phyloP scores from a whole-genome alignment of 2,888 invertebrate species.

The Drosophila prolongata region DNA sequence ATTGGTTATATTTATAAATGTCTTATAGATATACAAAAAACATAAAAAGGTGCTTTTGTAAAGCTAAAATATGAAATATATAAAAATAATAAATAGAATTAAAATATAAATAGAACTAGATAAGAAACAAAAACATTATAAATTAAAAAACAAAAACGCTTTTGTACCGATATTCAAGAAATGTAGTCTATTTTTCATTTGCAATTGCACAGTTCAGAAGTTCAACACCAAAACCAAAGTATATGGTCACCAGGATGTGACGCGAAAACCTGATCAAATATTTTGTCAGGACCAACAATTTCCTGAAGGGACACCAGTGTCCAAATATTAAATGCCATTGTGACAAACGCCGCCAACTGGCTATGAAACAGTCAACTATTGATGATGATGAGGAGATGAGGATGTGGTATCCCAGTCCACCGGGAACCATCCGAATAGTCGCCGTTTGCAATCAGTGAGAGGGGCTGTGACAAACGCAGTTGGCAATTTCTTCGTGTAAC shows the following conservation, averaged over 20 bases:
- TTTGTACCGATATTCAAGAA: neutral
- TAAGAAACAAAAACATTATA: too few relatives aligned
- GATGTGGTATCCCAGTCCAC: constrained; percentile 8
- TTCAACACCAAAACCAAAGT: constrained; percentile 7
- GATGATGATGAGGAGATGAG: constrained; percentile 38
- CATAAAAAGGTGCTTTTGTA: too few relatives aligned
- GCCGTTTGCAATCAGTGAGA: constrained; percentile 68
- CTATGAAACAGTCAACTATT: constrained; percentile 82
- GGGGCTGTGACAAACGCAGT: constrained; percentile 55
- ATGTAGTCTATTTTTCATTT: neutral
- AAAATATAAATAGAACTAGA: too few relatives aligned
- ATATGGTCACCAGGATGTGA: constrained; percentile 3
- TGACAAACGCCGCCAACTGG: constrained; percentile 79
- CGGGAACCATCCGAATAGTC: constrained; percentile 33
- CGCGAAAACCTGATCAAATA: constrained; percentile 58
- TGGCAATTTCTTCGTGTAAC: constrained; percentile 68
- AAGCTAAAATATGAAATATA: too few relatives aligned
- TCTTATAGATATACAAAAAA: too few relatives aligned
- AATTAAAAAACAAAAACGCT: too few relatives aligned
- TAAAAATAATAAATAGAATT: too few relatives aligned
- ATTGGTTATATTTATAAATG: too few relatives aligned
- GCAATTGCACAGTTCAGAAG: constrained; percentile 9
- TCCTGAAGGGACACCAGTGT: constrained; percentile 46
- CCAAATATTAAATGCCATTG: constrained; percentile 82
- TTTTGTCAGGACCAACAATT: constrained; percentile 57